phyloP scores from a whole-genome alignment of 2,888 invertebrate genomes.

The Eupelmus urozonus region DNA sequence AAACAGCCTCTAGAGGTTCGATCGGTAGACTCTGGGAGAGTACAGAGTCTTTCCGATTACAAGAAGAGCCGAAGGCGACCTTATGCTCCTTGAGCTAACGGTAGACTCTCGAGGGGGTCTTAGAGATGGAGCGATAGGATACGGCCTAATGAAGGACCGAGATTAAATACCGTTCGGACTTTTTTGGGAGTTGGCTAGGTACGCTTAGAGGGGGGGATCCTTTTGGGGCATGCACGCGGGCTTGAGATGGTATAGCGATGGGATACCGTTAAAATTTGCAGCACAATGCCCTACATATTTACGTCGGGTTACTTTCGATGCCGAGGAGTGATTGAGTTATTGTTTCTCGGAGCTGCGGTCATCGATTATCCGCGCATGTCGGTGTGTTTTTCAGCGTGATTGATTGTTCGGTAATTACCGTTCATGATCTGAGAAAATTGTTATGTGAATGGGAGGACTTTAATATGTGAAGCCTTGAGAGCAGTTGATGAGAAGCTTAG shows the following conservation, averaged over 20 bases:
- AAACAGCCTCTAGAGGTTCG: neutral
- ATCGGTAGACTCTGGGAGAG: constrained; percentile 7
- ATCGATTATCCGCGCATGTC: too few species aligned
- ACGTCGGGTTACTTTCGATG: neutral
- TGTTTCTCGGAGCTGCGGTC: too few species aligned
- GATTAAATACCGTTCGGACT: constrained; percentile 16
- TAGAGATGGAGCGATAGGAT: constrained; percentile 30
- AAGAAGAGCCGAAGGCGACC: neutral
- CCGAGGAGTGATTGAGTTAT: too few species aligned
- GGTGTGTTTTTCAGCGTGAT: too few species aligned
- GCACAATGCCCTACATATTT: constrained; percentile 5
- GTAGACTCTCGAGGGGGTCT: neutral
- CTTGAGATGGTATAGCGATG: neutral
- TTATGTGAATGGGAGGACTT: too few species aligned
- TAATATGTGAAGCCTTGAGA: too few species aligned
- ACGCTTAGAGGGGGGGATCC: neutral
- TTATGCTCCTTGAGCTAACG: constrained; percentile 5
- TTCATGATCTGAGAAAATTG: too few species aligned
- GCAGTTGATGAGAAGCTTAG: too few species aligned
- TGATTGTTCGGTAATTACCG: too few species aligned
- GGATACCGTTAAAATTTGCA: constrained; percentile 33
- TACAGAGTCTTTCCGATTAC: constrained; percentile 4
- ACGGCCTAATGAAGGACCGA: constrained; percentile 32
- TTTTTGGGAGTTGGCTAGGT: neutral
- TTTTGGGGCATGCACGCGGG: neutral